Evolutionary conservation across 1,140 invertebrate species (phyloP), one percentile per base, ranked within the genome.

Genomic region (Cepaea nemoralis): DNA sequence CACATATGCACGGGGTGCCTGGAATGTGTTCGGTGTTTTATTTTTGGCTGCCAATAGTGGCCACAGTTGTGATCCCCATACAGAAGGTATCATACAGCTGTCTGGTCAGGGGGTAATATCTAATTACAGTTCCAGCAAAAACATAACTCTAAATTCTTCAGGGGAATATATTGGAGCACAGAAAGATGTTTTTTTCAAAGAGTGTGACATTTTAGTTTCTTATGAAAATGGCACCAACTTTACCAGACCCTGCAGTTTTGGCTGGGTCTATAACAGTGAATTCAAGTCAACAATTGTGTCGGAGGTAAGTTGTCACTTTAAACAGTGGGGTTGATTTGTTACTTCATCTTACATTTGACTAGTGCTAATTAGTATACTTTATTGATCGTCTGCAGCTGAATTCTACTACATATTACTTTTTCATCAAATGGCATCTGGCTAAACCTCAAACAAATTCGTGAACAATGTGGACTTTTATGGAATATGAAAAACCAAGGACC

Each of bases 11-110:
- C 93, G 94, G 33, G 95, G 95, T 88, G 95, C 95, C 37, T 94
- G 96, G 88, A 95, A 96, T 88, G 95, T 95, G 87, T 90, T 96
- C 16, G 94, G 93, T 0, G 94, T 94, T 82, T 94, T 95, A 0
- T 96, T 96, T 88, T 90, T 89, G 24, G 88, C 85, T 66, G 85
- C 80, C 24, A 83, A 84, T n/a, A 83, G 85, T 31, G 85, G 82
- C 22, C 85, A 86, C 63, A 71, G 66, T 50, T 89, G 87, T 74
- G 71, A 48, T 67, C 1, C 40, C 24, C 39, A 35, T 27, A 55
- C 35, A 14, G 16, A 33, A 48, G 1, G 33, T n/a, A 48, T 16
- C n/a, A 19, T 6, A 10, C 27, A 22, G 16, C 16, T 22, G 1
- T 48, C 27, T 50, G 0, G 31, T 22, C 2, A 0, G 1, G 31